A percentile compares a stretch with the other conserved stretches of the same genome.
These are phyloP conservation scores for Stomatorhinus ivindoensis DNA, from an alignment of 2,113 vertebrate species.

Conservation along the genomic window DNA sequence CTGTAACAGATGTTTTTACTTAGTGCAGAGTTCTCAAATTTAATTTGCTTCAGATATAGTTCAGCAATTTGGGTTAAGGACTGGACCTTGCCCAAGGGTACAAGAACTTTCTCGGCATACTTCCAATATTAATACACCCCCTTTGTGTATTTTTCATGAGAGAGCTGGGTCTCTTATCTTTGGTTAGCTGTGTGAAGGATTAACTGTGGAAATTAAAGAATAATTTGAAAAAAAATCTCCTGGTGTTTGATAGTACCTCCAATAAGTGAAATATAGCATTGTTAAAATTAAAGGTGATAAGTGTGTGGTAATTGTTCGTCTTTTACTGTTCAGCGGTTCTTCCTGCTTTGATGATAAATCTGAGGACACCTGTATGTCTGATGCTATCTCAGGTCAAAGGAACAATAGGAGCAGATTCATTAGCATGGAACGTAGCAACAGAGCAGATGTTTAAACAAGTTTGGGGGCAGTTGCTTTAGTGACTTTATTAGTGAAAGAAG, in stretches of 20 bases:
- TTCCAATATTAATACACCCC: background rate
- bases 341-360: background rate
- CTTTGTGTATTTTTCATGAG: conserved; percentile 1
- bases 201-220: conserved; percentile 1
- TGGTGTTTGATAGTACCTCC: background rate
- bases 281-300: background rate
- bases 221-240: background rate
- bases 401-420: background rate
- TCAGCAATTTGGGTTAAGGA: background rate
- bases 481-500: background rate
- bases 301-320: background rate
- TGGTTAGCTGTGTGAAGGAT: background rate
- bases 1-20: background rate
- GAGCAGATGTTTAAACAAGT: background rate
- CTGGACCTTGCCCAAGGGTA: background rate
- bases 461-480: background rate
- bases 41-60: conserved; percentile 3
- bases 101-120: background rate
- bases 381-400: background rate
- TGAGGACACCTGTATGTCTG: background rate
- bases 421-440: background rate
- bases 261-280: background rate
- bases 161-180: background rate
- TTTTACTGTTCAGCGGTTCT: background rate
- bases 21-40: background rate